A percentile compares a stretch with the other conserved stretches of the same genome.
These are phyloP conservation scores for Spheniscus mendiculus DNA, from an alignment of 2,113 vertebrate genomes.

Conservation along the genomic window DNA sequence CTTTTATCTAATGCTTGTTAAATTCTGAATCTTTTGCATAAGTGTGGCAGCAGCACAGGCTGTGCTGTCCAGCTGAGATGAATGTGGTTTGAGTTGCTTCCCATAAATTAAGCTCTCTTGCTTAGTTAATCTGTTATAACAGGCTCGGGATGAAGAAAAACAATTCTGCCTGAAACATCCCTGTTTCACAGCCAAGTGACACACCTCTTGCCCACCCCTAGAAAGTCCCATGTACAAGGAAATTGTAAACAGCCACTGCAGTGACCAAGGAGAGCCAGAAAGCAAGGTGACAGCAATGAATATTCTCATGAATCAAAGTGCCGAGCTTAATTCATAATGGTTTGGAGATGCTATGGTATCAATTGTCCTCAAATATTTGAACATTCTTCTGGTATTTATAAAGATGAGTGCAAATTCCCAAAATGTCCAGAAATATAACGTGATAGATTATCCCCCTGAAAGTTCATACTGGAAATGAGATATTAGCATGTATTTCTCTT, in stretches of 20 bases:
- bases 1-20: neutral
- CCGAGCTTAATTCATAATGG: neutral
- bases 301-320: neutral
- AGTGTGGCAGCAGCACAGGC: neutral
- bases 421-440: neutral
- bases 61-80: neutral
- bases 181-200: neutral
- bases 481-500: neutral
- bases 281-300: neutral
- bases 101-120: neutral
- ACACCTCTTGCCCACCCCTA: neutral
- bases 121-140: constrained; percentile 29
- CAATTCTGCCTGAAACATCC: neutral
- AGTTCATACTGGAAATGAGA: neutral
- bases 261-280: neutral
- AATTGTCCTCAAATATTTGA: neutral
- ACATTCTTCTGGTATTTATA: neutral
- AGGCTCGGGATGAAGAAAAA: neutral
- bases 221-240: neutral
- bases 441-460: neutral
- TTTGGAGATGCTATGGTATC: neutral
- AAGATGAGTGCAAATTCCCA: neutral
- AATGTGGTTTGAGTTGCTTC: neutral
- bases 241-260: neutral
- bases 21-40: neutral